Percentiles rank a stretch among this genome's conserved stretches.
Conservation (phyloP, 2,113 vertebrate genomes). For the Nycticorax nycticorax region DNA sequence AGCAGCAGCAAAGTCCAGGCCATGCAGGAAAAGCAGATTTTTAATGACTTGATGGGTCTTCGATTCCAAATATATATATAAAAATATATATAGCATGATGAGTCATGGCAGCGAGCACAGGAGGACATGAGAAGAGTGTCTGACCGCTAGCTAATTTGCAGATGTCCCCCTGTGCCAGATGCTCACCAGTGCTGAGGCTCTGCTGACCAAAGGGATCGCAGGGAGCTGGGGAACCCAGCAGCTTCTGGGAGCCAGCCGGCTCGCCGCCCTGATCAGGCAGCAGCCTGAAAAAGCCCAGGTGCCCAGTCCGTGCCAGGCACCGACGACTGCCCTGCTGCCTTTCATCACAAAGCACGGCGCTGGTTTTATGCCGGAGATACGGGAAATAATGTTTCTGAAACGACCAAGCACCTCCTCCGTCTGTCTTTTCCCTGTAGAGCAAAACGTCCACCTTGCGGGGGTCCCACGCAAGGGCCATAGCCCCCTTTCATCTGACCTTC, state of each 20-base stretch:
- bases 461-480: neutral
- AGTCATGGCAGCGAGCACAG: neutral
- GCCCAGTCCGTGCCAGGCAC: neutral
- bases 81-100: neutral
- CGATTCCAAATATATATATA: neutral
- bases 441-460: neutral
- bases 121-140: neutral
- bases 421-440: neutral
- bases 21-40: neutral
- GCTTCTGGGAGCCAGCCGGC: neutral
- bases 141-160: neutral
- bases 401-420: neutral
- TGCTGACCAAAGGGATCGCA: rapidly evolving
- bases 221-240: neutral
- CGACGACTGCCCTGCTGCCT: neutral
- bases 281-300: neutral
- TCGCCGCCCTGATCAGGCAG: neutral
- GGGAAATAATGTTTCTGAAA: neutral
- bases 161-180: neutral
- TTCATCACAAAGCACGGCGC: neutral
- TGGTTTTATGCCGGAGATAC: neutral
- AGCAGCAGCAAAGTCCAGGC: rapidly evolving
- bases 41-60: neutral
- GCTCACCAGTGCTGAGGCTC: neutral
- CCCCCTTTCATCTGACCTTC: neutral